phyloP scores from a whole-genome alignment of 2,888 invertebrate species.

The Cephus sareptanus region DNA sequence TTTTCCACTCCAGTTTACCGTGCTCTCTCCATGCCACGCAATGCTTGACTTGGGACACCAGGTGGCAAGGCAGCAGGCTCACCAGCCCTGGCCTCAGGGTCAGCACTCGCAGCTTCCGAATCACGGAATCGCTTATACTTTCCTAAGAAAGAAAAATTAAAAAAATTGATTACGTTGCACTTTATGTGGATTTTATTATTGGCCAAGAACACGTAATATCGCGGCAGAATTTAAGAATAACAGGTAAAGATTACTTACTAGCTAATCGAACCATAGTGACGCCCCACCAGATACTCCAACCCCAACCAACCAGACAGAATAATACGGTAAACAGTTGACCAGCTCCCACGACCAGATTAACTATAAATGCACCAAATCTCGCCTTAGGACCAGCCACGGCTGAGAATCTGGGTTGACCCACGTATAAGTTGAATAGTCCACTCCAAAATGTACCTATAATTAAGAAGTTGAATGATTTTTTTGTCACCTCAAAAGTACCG shows the following conservation, averaged over 20 bases:
- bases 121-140: conserved; percentile 61
- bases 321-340: conserved; percentile 93
- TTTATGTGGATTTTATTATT: neutral
- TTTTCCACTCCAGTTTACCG: conserved; percentile 39
- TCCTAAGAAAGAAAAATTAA: conserved; percentile 37
- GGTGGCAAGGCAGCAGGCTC: conserved; percentile 50
- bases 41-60: conserved; percentile 54
- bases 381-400: conserved; percentile 81
- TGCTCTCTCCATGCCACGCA: conserved; percentile 51
- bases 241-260: conserved; percentile 72
- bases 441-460: conserved; percentile 87
- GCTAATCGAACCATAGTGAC: conserved; percentile 90
- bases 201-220: neutral
- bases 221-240: neutral
- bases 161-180: neutral
- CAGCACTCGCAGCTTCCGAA: conserved; percentile 56
- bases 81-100: conserved; percentile 52
- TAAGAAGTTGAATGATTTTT: neutral
- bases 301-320: conserved; percentile 96
- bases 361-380: conserved; percentile 83
- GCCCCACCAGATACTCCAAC: conserved; percentile 99
- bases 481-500: neutral
- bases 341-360: conserved; percentile 87
- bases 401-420: conserved; percentile 89
- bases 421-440: conserved; percentile 88